Conservation (phyloP, 2,113 vertebrate species). For the Mesoclemmys tuberculata region DNA sequence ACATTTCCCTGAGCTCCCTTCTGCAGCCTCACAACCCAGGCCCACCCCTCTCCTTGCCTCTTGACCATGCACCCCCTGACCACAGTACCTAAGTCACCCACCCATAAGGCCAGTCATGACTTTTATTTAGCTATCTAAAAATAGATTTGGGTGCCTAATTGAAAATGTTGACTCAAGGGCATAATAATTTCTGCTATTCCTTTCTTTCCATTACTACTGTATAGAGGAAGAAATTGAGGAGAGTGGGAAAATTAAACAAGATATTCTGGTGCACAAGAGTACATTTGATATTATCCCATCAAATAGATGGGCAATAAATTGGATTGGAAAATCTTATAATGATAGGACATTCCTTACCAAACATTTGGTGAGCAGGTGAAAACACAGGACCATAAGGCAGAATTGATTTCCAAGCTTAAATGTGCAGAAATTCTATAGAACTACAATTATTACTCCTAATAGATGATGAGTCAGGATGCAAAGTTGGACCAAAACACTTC, state of each 20-base stretch:
- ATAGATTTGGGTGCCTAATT: no score
- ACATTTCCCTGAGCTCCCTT: not conserved
- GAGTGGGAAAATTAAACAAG: not conserved
- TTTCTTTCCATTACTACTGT: not conserved
- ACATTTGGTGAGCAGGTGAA: not conserved
- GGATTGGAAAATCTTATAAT: not conserved
- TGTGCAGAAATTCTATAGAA: not conserved
- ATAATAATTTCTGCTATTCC: not conserved
- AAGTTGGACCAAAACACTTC: not conserved
- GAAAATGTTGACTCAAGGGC: not conserved
- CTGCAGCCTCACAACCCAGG: not conserved
- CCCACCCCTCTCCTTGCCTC: not conserved
- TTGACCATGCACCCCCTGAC: not conserved
- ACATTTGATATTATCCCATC: not conserved
- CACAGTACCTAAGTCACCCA: not conserved
- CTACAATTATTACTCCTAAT: not conserved
- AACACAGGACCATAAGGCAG: not conserved
- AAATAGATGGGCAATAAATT: not conserved
- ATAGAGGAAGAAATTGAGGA: not conserved
- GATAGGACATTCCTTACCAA: not conserved
- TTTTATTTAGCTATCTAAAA: not conserved
- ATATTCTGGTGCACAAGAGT: not conserved
- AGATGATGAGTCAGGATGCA: not conserved
- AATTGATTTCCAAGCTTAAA: not conserved
- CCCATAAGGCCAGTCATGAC: not conserved